These are phyloP conservation scores for Anoura caudifer DNA, from an alignment of 2,113 vertebrate species.

Conservation along the genomic window DNA sequence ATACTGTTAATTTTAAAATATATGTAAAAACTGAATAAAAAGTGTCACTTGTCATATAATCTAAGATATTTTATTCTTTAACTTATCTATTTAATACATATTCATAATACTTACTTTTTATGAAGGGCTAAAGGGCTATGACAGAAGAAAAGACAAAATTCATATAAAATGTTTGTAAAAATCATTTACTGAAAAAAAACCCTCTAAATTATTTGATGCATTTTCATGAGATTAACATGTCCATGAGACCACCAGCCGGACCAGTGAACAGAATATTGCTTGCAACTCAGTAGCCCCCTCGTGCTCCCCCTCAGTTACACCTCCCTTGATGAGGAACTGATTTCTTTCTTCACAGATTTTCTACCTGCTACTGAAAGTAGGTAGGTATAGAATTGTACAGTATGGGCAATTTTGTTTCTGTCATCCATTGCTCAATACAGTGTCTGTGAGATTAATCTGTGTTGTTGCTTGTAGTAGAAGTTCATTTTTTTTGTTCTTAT, in stretches of 20 bases:
- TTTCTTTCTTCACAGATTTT: neutral
- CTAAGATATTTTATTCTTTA: neutral
- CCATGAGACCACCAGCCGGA: neutral
- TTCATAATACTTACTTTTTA: neutral
- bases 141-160: neutral
- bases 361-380: neutral
- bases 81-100: neutral
- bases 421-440: neutral
- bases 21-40: neutral
- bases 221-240: neutral
- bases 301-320: neutral
- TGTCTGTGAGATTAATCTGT: neutral
- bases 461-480: neutral
- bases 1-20: neutral
- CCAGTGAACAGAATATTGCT: neutral
- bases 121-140: neutral
- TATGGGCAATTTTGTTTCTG: neutral
- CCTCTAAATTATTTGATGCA: neutral
- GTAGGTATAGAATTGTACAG: neutral
- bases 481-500: neutral
- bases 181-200: neutral
- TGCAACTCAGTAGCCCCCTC: neutral
- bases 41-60: neutral
- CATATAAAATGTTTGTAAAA: neutral
- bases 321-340: neutral